Percentiles rank a stretch among this genome's conserved stretches.
These are phyloP conservation scores for Oxystoma pomonae DNA, from an alignment of 2,888 invertebrate genomes.

Conservation along the genomic window DNA sequence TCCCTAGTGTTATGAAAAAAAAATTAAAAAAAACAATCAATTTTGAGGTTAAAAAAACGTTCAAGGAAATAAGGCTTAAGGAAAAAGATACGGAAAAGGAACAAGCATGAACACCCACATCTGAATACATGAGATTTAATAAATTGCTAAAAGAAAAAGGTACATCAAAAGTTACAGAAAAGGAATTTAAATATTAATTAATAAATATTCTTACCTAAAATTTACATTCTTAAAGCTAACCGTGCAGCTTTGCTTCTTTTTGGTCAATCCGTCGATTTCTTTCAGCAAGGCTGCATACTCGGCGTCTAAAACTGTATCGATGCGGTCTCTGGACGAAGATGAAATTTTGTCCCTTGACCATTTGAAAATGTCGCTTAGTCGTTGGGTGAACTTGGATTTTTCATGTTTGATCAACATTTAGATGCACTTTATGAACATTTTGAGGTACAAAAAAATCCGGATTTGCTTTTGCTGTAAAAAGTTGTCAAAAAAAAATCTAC, in stretches of 20 bases:
- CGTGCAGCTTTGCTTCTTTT: constrained; percentile 11
- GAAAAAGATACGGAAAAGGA: too few relatives aligned
- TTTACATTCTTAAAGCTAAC: constrained; percentile 17
- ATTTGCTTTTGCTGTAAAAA: not conserved
- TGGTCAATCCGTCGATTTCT: constrained; percentile 18
- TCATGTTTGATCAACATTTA: not conserved
- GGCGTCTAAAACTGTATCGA: constrained; percentile 16
- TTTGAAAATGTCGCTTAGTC: constrained; percentile 15
- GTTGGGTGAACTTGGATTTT: constrained; percentile 11
- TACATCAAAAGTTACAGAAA: too few relatives aligned
- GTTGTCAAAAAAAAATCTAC: not conserved
- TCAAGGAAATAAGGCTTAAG: too few relatives aligned
- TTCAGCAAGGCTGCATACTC: constrained; percentile 16
- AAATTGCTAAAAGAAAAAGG: too few relatives aligned
- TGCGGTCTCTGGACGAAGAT: constrained; percentile 1
- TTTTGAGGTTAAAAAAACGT: too few relatives aligned
- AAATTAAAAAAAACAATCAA: too few relatives aligned
- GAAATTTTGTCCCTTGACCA: constrained; percentile 12
- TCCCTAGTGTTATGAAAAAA: too few relatives aligned
- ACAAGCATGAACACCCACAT: too few relatives aligned
- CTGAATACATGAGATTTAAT: too few relatives aligned
- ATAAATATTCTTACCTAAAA: constrained; percentile 8
- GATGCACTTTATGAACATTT: not conserved
- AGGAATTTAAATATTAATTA: too few relatives aligned
- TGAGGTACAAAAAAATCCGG: not conserved